Evolutionary conservation across 2,888 invertebrate species (phyloP).

Genomic region (Clusia tigrina): DNA sequence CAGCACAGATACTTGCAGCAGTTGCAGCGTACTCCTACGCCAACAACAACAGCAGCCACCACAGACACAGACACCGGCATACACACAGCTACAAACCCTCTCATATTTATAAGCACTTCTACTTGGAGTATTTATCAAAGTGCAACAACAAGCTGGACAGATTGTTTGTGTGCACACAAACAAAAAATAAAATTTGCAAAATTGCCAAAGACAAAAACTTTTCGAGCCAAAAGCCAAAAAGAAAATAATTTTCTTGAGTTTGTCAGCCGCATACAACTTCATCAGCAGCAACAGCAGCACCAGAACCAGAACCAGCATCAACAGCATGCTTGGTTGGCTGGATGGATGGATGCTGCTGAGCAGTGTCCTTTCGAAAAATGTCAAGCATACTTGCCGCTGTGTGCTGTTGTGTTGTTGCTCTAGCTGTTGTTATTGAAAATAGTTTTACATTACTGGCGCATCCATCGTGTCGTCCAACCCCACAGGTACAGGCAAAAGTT

Average conservation of each 20-base stretch:
- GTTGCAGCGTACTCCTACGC: neutral
- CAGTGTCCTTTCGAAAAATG: constrained; percentile 23
- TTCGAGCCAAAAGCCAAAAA: constrained; percentile 24
- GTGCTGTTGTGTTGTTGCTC: neutral
- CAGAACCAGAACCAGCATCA: neutral
- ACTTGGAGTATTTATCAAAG: neutral
- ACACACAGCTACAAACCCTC: neutral
- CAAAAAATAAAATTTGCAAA: constrained; percentile 45
- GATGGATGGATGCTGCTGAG: neutral
- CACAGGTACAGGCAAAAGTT: neutral
- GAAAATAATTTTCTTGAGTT: constrained; percentile 15
- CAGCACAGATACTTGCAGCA: neutral
- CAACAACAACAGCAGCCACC: neutral
- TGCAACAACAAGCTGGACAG: neutral
- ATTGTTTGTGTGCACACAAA: constrained; percentile 6
- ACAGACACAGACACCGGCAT: constrained; percentile 1
- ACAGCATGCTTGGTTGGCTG: constrained; percentile 1
- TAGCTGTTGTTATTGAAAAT: constrained; percentile 51
- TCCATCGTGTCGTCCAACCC: neutral
- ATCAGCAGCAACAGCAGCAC: neutral
- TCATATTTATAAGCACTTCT: neutral
- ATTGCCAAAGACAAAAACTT: constrained; percentile 35
- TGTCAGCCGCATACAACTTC: neutral
- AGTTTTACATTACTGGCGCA: constrained; percentile 48
- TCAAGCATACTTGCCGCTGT: constrained; percentile 34